These are phyloP conservation scores for Tetragnatha versicolor DNA, from an alignment of 1,140 invertebrate species.

Conservation along the genomic window DNA sequence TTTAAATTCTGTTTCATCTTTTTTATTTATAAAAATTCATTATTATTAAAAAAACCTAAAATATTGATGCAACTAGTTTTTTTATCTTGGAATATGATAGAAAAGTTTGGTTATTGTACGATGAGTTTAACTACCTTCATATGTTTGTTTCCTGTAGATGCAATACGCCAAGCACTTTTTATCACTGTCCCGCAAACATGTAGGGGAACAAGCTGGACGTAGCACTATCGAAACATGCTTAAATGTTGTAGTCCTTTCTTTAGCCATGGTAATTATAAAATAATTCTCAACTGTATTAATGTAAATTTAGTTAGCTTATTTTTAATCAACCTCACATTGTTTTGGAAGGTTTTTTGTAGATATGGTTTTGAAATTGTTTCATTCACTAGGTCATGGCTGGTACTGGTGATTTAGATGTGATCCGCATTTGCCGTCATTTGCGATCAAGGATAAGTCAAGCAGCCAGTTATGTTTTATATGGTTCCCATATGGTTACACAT, in stretches of 20 bases:
- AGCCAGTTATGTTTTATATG: constrained; percentile 77
- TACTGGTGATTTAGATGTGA: constrained; percentile 86
- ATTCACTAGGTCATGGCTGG: constrained; percentile 82
- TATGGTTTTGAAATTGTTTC: neutral
- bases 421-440: constrained; percentile 84
- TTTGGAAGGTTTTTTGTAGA: too few species aligned
- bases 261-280: constrained; percentile 77
- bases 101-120: too few species aligned
- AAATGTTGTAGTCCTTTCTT: constrained; percentile 80
- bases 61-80: too few species aligned
- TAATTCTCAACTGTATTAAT: too few species aligned
- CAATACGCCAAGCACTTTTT: constrained; percentile 69
- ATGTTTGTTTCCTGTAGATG: constrained; percentile 59
- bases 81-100: too few species aligned
- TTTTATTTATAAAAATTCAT: too few species aligned
- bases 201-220: constrained; percentile 86
- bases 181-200: constrained; percentile 71
- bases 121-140: too few species aligned
- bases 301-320: too few species aligned
- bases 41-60: too few species aligned
- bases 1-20: too few species aligned
- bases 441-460: constrained; percentile 70
- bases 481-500: constrained; percentile 91
- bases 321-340: too few species aligned
- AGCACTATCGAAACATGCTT: constrained; percentile 89